Evolutionary conservation across 2,888 invertebrate genomes (phyloP), one percentile per base, ranked within the genome.

Genomic region (Coelinius sp.): DNA sequence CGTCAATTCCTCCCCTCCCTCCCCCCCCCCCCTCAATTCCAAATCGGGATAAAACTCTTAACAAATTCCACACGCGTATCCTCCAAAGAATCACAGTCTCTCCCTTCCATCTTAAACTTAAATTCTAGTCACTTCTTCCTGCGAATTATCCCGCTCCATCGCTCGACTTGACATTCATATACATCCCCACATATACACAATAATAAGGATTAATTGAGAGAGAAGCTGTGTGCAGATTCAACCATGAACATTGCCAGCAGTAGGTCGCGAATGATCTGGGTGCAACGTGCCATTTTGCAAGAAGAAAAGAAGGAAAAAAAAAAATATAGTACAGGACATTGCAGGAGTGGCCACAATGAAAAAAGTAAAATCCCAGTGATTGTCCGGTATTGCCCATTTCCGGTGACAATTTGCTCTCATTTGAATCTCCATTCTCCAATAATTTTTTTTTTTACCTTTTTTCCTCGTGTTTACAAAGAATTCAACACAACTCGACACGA

Each of bases 161-260:
- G 31, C 53, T 53, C 10, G 53, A 53, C 24, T 53, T 20, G 22
- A 6, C 35, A 38, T 49, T 12, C 35, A 67, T 35, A 67, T 24
- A 44, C n/a, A 65, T 2, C 49, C 22, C 17, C 27, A 35, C 22
- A 49, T 46, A 66, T 52, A 44, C 41, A 63, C 10, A 64, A 75
- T 73, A 71, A 75, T 73, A 67, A 75, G 67, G 38, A 67, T 67
- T 75, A 75, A 75, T 75, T 75, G 75, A 71, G 41, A 69, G 70
- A 64, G 56, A 24, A 56, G 70, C 27, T 64, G 68, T 67, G 63
- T 68, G 66, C 38, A 52, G 22, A 25, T 52, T 62, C 12, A 49
- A 8, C 38, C 53, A 14, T 25, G 53, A 38, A 22, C 68, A 70
- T 70, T 52, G 70, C 35, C 63, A 27, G 70, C 69, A 67, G 75